Evolutionary conservation across 2,888 invertebrate species (phyloP), one percentile per base, ranked within the genome.

Genomic region (Anodontia alba): DNA sequence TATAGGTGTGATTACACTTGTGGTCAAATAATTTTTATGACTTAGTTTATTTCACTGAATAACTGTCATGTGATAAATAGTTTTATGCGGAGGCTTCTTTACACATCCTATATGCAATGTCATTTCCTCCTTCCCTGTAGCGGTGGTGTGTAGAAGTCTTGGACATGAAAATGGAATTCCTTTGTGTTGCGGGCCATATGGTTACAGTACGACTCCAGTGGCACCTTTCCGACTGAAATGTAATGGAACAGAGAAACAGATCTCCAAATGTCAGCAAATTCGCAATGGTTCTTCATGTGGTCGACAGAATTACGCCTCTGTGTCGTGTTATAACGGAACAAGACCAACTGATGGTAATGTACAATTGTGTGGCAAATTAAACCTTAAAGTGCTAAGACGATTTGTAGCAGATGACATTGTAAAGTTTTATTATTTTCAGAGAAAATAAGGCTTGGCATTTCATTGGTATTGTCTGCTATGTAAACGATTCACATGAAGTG

Each of bases 251-350:
- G 92, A 92, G 73, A 78, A 33, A 1, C 81, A 84, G 29, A 75
- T 92, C 7, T 81, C 85, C 10, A 86, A 91, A 0, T 93, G 92
- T 82, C 49, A 80, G 5, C 62, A 57, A 10, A 74, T 77, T n/a
- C 29, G 73, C 0, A 76, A 77, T 15, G 71, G 54, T 5, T 74
- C 78, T 31, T 38, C 23, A 33, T 80, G 83, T 49, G 80, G 76
- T 70, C 66, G 88, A 17, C 89, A 91, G 70, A 84, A 90, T 72
- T 92, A 88, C 51, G 90, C 90, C 2, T 87, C 91, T 1, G 86
- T 92, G 1, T 86, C 89, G 10, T 92, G 92, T 81, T 92, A 89
- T 77, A 91, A 92, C 82, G 89, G 89, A 38, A 82, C 84, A 7
- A 80, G 84, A 42, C 71, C 85, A 36, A 57, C 74, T 66, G 78